Evolutionary conservation across 2,113 vertebrate genomes (phyloP), one percentile per base, ranked within the genome.

Genomic region (Coryphaenoides rupestris): DNA sequence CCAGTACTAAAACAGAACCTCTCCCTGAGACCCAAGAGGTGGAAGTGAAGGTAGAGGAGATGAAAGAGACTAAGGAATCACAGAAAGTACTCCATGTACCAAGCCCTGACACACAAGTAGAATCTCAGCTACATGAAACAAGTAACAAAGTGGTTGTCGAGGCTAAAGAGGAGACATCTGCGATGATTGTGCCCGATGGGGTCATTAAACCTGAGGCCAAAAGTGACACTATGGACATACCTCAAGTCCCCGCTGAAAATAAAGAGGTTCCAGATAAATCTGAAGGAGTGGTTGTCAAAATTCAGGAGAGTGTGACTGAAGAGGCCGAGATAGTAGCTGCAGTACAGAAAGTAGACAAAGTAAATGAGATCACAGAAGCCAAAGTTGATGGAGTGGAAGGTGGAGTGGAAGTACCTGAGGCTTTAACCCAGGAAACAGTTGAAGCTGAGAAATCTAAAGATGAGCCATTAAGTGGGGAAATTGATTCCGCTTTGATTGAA

Each of bases 391-490:
- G n/a, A n/a, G n/a, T 55, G 10, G 4, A n/a, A 58, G 55, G 50
- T 23, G 50, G 62, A 75, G 46, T n/a, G 15, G 56, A 71, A 67
- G 56, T 74, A 67, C 47, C 61, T 21, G 67, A 68, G 63, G 52
- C 7, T 23, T 16, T 21, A 45, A n/a, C 1, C 60, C 54, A 70
- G 21, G 74, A 55, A 54, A 23, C 62, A 23, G 19, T 12, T 63
- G 65, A 69, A 67, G 62, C 7, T 6, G 66, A 72, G 45, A 55
- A 57, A 50, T n/a, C 47, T 17, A n/a, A n/a, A 17, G 16, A 50
- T 50, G 47, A 50, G n/a, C 15, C 15, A 50, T 50, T 50, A 17
- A 50, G 47, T 17, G 47, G 47, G 33, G 33, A 40, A 40, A 40
- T 40, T 7, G 7, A 40, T 40, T 40, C 47, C 5, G 47, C 47